Evolutionary conservation across 2,797 vertebrate species (phyloP), one percentile per base, ranked within the genome.

Genomic region (Garrulus glandarius): DNA sequence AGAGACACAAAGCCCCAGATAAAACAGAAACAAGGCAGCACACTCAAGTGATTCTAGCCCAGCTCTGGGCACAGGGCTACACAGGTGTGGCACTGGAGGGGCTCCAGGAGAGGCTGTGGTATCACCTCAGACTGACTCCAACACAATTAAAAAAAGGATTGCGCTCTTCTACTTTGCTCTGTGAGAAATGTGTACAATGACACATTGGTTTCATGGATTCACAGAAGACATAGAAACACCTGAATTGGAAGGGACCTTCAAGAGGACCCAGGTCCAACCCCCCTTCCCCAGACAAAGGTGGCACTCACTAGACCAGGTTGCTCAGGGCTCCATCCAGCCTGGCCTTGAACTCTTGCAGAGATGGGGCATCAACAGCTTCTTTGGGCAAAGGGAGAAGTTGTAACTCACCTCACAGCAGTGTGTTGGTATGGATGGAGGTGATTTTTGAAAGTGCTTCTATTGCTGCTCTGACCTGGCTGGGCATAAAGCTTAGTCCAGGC

Each of bases 31-130:
- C 13, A 23, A 65, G 65, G 17, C 41, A 57, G 30, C 29, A 32
- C 1, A 2, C 10, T 65, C 27, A 53, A 23, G 41, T 44, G 44
- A 34, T 81, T 36, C 34, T 39, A 41, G 2, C 13, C 15, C 10
- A 44, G 56, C 46, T 72, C 18, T 44, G 44, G 36, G 44, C 19
- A 4, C 26, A 44, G 15, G 11, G 21, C 20, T 55, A 3, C 0
- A 3, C 41, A 43, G 13, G 15, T 16, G 5, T 41, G 27, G 37
- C 0, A 0, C 55, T 32, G 34, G 22, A 39, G 19, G 16, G 37
- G 15, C 50, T 59, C 32, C 83, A 55, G 77, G 37, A 24, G n/a
- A 53, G 60, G 17, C 57, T 56, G 37, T 41, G 44, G 29, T 20
- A 32, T 39, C 59, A 43, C 15, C 53, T 49, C 59, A 43, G n/a